These are phyloP conservation scores for Oreohelix idahoensis DNA, from an alignment of 1,140 invertebrate genomes.

Conservation along the genomic window DNA sequence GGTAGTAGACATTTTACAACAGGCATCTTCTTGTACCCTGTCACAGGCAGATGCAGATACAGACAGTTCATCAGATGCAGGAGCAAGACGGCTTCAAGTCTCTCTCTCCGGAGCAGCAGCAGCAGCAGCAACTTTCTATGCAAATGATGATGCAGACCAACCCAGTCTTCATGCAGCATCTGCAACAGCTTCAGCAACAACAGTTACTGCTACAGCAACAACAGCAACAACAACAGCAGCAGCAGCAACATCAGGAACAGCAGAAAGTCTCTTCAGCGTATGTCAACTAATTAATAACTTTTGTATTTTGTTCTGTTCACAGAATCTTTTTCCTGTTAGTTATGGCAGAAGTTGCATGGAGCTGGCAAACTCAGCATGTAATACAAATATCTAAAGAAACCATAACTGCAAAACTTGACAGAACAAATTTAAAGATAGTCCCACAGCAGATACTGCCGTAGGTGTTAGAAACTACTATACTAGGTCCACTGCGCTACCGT, in stretches of 20 bases:
- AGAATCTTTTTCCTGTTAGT: too few relatives aligned
- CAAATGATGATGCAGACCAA: constrained; percentile 38
- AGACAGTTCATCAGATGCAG: constrained; percentile 21
- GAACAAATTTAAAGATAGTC: too few relatives aligned
- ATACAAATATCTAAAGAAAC: too few relatives aligned
- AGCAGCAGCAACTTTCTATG: constrained; percentile 26
- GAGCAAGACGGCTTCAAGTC: constrained; percentile 33
- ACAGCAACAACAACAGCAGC: constrained; percentile 12
- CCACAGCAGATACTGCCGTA: too few relatives aligned
- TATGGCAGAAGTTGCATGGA: too few relatives aligned
- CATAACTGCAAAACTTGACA: too few relatives aligned
- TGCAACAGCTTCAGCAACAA: constrained; percentile 33
- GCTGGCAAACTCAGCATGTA: too few relatives aligned
- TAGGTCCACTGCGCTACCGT: too few relatives aligned
- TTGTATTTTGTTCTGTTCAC: too few relatives aligned
- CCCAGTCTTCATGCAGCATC: constrained; percentile 28
- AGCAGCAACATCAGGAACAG: constrained; percentile 20
- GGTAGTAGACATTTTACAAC: background rate
- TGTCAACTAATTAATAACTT: too few relatives aligned
- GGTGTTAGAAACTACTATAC: too few relatives aligned
- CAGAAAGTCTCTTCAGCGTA: background rate
- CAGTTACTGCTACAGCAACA: constrained; percentile 35
- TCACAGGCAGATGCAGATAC: constrained; percentile 31
- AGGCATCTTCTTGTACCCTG: background rate
- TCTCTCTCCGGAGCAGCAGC: constrained; percentile 30